Evolutionary conservation across 2,888 invertebrate genomes (phyloP), one percentile per base, ranked within the genome.

Genomic region (Synanthedon tipuliformis): DNA sequence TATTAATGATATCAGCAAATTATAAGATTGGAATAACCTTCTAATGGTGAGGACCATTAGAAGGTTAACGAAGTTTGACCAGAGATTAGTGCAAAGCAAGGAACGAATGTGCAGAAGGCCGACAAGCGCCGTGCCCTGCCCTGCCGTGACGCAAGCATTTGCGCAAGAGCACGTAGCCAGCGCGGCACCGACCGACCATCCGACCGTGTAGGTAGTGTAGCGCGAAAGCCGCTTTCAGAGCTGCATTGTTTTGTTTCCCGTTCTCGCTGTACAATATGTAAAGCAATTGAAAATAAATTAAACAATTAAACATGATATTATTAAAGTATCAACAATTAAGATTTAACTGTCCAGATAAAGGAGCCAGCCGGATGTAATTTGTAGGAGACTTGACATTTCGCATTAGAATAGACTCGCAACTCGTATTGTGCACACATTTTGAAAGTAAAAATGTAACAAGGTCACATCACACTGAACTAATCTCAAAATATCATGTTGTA

Each of bases 401-500:
- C 57, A 63, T 62, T 62, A 65, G 18, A 18, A 18, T 18, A 18
- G 59, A 60, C 50, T 50, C 51, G 13, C 40, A 12, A 27, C 50
- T 64, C 59, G 54, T 61, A 45, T 18, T 50, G 54, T 57, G 57
- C 61, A 64, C 61, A 64, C 52, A 53, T 52, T 51, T 53, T 59
- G 64, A 73, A 68, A 74, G 69, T 68, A 58, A 53, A 53, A 15
- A 54, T 57, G 55, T 59, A 67, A 61, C 67, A 68, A 75, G 75
- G 71, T 61, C 66, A 55, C 52, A 54, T 45, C 66, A 55, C 52
- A 51, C 54, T 53, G 59, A 53, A 60, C 63, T 61, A 61, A 63
- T 62, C 61, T 57, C 54, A 54, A 54, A 61, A 52, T 59, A 66
- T 59, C 63, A 55, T 61, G 65, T 69, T 66, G 63, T 66, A 64